Evolutionary conservation across 2,797 vertebrate species (phyloP), one percentile per base, ranked within the genome.

Genomic region (Sebastes steindachneri): DNA sequence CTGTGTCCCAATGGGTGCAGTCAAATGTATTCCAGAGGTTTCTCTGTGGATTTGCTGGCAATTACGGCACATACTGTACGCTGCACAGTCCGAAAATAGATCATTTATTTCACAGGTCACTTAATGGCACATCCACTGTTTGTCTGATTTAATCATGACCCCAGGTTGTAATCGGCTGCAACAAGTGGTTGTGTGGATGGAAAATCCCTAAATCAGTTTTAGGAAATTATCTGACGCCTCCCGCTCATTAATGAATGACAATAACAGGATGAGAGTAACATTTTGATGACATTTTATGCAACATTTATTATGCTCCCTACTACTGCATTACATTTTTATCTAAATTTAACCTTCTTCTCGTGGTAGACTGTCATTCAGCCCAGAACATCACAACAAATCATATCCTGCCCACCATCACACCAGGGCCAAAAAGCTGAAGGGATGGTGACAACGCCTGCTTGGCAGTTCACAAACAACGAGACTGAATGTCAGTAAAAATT

Each of bases 191-290:
- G n/a, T 70, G 51, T 65, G 17, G 21, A 41, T 5, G 29, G 55
- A 67, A 79, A 77, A 79, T 76, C 64, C 14, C 17, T 33, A 53
- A 67, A 81, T 60, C 28, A 81, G 65, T 26, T 78, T 77, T 2
- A 64, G 10, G 4, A 72, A 67, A 54, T 29, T 51, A 53, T 71
- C 4, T 45, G 17, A 33, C 3, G 23, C 55, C 35, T 64, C 12
- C 23, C 3, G 0, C 21, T 48, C 17, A 68, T 71, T 65, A 64
- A 68, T 1, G 1, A 68, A 58, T 11, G 23, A 51, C 51, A 79
- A 25, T 14, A 41, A 71, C 28, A 28, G 14, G 51, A 55, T 33
- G 54, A 63, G 28, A 45, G 55, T 55, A 15, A 4, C 19, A 33
- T 31, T 29, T 71, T 67, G 7, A 33, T 14, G 12, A 59, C 37